These are phyloP conservation scores for Ochotona curzoniae DNA, from an alignment of 2,113 vertebrate species.

Conservation along the genomic window DNA sequence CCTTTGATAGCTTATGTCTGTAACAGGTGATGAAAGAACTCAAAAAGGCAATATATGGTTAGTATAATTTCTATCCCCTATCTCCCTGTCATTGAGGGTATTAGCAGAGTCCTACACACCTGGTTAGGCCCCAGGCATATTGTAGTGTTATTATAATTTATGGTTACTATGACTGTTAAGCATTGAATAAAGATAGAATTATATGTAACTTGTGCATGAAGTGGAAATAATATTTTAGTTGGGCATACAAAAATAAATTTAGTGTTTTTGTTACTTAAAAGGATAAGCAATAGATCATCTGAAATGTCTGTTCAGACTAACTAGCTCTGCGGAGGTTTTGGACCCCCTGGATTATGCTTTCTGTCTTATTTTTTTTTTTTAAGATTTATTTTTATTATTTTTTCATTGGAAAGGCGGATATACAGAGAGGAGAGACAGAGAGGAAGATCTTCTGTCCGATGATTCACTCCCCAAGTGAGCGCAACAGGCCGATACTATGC, in stretches of 20 bases:
- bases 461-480: too few relatives aligned
- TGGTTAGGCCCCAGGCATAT: neutral
- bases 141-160: neutral
- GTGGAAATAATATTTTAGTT: constrained; percentile 9
- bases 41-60: neutral
- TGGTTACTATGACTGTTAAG: neutral
- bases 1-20: neutral
- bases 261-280: constrained; percentile 8
- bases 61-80: neutral
- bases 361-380: too few relatives aligned
- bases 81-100: neutral
- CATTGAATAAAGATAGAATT: constrained; percentile 21
- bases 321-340: neutral
- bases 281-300: neutral
- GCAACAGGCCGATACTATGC: too few relatives aligned
- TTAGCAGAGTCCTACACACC: neutral
- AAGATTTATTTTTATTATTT: too few relatives aligned
- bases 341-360: neutral
- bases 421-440: too few relatives aligned
- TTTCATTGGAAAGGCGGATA: too few relatives aligned
- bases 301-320: neutral
- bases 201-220: constrained; percentile 2
- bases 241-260: constrained; percentile 41
- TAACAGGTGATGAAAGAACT: neutral
- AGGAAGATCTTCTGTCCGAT: too few relatives aligned